Conservation (phyloP, 2,888 invertebrate species). For the Rosalia funebris region DNA sequence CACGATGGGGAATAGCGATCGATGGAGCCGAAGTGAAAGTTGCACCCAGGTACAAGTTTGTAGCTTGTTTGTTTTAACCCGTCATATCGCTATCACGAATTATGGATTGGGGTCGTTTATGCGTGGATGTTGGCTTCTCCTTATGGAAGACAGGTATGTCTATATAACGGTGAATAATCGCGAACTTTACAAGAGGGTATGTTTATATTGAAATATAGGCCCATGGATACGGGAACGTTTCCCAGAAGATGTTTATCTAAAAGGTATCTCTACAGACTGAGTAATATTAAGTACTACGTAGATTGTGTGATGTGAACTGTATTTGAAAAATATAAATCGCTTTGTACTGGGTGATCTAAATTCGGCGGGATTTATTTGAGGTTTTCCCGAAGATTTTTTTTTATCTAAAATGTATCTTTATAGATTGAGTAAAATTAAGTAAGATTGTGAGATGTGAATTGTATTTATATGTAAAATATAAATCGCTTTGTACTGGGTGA, state of each 20-base stretch:
- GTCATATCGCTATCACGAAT: conserved; percentile 4
- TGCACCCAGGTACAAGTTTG: conserved; percentile 2
- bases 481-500: no score
- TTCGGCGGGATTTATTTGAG: no score
- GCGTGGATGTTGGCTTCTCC: neutral
- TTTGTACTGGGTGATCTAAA: no score
- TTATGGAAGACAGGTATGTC: conserved; percentile 2
- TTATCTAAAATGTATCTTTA: no score
- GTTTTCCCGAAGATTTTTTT: no score
- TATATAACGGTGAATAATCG: neutral
- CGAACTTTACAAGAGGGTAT: neutral
- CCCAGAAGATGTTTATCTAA: neutral
- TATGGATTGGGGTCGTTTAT: neutral
- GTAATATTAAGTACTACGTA: no score
- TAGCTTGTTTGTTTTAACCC: conserved; percentile 11
- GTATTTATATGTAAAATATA: no score
- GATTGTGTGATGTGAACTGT: no score
- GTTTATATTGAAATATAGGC: neutral
- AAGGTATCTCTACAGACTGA: neutral
- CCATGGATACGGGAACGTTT: neutral
- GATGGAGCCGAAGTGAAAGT: conserved; percentile 15
- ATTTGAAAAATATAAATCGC: no score
- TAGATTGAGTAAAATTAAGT: no score
- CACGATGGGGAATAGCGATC: neutral
- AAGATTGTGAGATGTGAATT: no score